Conservation (phyloP, 1,140 invertebrate species). For the Nymphalis io region DNA sequence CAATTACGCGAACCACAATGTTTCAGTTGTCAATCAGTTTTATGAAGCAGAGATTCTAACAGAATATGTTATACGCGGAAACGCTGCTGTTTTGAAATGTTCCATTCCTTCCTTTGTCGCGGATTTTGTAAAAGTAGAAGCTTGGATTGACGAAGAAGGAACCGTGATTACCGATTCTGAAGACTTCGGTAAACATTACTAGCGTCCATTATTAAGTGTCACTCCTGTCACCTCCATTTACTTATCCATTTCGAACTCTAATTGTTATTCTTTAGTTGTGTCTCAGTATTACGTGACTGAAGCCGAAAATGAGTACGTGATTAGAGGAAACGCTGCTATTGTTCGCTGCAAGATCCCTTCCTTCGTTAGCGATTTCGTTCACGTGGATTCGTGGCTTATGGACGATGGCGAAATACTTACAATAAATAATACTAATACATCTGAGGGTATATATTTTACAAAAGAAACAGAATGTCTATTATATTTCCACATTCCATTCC, state of each 20-base stretch:
- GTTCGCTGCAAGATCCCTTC: slow-evolving; percentile 97
- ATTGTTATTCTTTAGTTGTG: slow-evolving; percentile 85
- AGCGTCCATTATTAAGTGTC: slow-evolving; percentile 47
- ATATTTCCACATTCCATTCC: slow-evolving; percentile 11
- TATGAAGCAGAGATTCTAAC: slow-evolving; percentile 90
- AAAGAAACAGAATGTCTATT: slow-evolving; percentile 27
- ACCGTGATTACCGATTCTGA: slow-evolving; percentile 82
- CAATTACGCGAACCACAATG: slow-evolving; percentile 11
- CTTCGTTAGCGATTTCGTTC: slow-evolving; percentile 95
- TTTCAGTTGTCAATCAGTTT: slow-evolving; percentile 89
- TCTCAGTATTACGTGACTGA: slow-evolving; percentile 93
- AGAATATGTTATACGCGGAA: slow-evolving; percentile 90
- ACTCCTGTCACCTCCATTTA: slow-evolving; percentile 53
- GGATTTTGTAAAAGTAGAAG: slow-evolving; percentile 89
- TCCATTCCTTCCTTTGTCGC: slow-evolving; percentile 90
- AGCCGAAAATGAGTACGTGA: slow-evolving; percentile 96
- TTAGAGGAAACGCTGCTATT: slow-evolving; percentile 93
- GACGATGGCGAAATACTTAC: slow-evolving; percentile 87
- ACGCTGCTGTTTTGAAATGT: slow-evolving; percentile 90
- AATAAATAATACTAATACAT: slow-evolving; percentile 78
- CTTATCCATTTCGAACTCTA: slow-evolving; percentile 47
- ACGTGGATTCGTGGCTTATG: slow-evolving; percentile 92
- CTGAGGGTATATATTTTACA: slow-evolving; percentile 53
- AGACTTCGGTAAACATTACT: slow-evolving; percentile 82
- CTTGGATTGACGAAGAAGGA: slow-evolving; percentile 87